Evolutionary conservation across 2,888 invertebrate genomes (phyloP), one percentile per base, ranked within the genome.

Genomic region (Calephelis perditalis): DNA sequence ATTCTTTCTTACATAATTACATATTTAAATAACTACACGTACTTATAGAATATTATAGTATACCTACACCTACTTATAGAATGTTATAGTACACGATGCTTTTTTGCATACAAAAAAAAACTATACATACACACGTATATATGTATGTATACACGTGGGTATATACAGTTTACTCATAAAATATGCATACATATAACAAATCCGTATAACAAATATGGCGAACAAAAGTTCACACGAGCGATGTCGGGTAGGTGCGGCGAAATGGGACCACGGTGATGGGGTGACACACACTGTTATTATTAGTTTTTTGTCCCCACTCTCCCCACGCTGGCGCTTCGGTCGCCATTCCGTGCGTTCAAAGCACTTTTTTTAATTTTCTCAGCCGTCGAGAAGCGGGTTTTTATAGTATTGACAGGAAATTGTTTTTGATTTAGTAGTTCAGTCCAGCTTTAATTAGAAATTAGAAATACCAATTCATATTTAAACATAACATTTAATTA

Each of bases 251-350:
- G 81, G 78, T 77, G 83, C 79, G 78, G 78, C 80, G 70, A 73
- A 74, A 76, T 78, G 78, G 80, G 79, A 78, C 76, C 75, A 74
- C 78, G 74, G 76, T 82, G 84, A 85, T 84, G 84, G 88, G 87
- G 89, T 87, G 87, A 87, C 85, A 73, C 73, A 75, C 79, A 72
- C 80, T 80, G 88, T 87, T 90, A 90, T 89, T 90, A 89, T 89
- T 90, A 89, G 90, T 88, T 88, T 87, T 89, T 88, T 86, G 83
- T 82, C 81, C 84, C 85, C 83, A 78, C 85, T 73, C 74, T 69
- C 77, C 81, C 80, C 79, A 69, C 75, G 73, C 74, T 73, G 52
- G 71, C 66, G 63, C 67, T 62, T 58, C 75, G 73, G 81, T 82
- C 79, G 87, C 88, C 86, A 87, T 87, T 84, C 76, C 76, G 76